A percentile compares a stretch with the other conserved stretches of the same genome.
Evolutionary conservation across 2,113 vertebrate species (phyloP).

Genomic region (Xiphorhynchus elegans): DNA sequence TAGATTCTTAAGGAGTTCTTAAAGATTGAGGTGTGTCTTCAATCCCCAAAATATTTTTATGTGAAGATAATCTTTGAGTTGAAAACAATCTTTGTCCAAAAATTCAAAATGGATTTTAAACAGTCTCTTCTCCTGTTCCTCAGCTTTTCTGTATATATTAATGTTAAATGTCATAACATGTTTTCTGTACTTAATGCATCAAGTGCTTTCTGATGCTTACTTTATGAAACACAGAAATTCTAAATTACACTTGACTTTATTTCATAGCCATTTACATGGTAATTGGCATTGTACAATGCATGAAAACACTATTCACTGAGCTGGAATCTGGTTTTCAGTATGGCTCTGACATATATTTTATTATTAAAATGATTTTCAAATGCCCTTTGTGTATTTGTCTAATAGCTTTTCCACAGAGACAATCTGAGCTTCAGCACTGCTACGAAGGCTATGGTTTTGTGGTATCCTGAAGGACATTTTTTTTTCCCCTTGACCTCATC

Average conservation of each 20-base stretch:
- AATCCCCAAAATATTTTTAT: not conserved
- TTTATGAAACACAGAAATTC: conserved; percentile 49
- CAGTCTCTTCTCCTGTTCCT: not conserved
- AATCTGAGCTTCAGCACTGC: conserved; percentile 16
- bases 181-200: conserved; percentile 52
- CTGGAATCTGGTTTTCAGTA: conserved; percentile 64
- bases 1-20: not conserved
- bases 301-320: conserved; percentile 64
- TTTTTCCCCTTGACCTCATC: conserved; percentile 49
- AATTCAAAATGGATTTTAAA: not conserved
- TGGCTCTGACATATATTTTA: conserved; percentile 66
- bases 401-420: conserved; percentile 44
- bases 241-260: conserved; percentile 71
- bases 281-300: conserved; percentile 71
- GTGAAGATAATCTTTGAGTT: not conserved
- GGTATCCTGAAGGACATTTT: not conserved
- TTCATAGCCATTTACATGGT: conserved; percentile 69
- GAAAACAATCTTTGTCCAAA: not conserved
- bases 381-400: conserved; percentile 58
- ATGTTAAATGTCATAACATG: not conserved
- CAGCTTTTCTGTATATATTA: not conserved
- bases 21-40: not conserved
- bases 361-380: conserved; percentile 70
- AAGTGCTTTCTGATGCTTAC: conserved; percentile 36
- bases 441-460: conserved; percentile 26